Conservation (phyloP, 1,140 invertebrate species). For the Stegodyphus mimosarum region DNA sequence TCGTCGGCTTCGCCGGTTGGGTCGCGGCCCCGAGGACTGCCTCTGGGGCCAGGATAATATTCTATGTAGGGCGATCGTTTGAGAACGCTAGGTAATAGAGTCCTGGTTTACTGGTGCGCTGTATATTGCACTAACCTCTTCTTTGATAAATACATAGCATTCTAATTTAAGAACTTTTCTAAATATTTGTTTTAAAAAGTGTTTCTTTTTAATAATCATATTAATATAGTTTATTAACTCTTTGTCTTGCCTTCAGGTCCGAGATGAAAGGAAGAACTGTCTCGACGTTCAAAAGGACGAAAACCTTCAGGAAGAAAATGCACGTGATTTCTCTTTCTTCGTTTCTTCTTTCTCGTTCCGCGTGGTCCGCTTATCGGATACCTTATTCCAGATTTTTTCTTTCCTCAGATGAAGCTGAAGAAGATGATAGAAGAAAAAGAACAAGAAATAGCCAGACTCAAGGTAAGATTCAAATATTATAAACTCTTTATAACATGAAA, state of each 20-base stretch:
- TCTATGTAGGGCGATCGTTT: too few relatives aligned
- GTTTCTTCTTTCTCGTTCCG: not conserved
- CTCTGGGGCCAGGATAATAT: too few relatives aligned
- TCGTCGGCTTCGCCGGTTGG: too few relatives aligned
- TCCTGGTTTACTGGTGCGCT: too few relatives aligned
- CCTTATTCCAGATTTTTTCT: not conserved
- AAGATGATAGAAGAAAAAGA: conserved; percentile 44
- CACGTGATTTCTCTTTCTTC: not conserved
- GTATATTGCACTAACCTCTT: too few relatives aligned
- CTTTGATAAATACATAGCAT: too few relatives aligned
- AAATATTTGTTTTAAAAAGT: too few relatives aligned
- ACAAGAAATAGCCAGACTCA: conserved; percentile 36
- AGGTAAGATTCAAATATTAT: conserved; percentile 8
- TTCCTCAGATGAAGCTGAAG: conserved; percentile 29
- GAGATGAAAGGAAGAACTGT: conserved; percentile 19
- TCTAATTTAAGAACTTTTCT: too few relatives aligned
- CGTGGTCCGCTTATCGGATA: not conserved
- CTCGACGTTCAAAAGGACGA: conserved; percentile 10
- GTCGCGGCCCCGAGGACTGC: too few relatives aligned
- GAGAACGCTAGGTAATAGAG: too few relatives aligned
- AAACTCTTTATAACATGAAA: not conserved
- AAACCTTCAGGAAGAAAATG: conserved; percentile 36
- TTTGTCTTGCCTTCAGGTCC: conserved; percentile 18
- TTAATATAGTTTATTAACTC: too few relatives aligned
- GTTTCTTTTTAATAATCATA: too few relatives aligned